Percentiles rank a stretch among this genome's conserved stretches.
These are phyloP conservation scores for Aspidiotus destructor DNA, from an alignment of 2,888 invertebrate genomes.

Conservation along the genomic window DNA sequence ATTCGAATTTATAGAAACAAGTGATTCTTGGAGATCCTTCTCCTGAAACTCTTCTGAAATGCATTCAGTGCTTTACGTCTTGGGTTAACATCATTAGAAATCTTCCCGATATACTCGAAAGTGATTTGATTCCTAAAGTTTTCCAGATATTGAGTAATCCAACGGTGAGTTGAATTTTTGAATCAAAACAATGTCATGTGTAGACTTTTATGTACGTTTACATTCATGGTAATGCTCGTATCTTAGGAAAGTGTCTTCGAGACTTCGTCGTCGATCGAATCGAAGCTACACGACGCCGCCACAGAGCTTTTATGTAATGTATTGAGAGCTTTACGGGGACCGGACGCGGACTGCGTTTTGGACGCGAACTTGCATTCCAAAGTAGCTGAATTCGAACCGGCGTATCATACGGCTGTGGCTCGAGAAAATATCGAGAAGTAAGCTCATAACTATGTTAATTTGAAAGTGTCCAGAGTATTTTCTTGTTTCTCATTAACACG, in stretches of 20 bases:
- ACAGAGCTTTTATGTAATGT: constrained; percentile 22
- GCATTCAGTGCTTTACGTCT: constrained; percentile 34
- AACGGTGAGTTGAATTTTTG: constrained; percentile 12
- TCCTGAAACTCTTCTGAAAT: constrained; percentile 22
- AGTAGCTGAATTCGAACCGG: constrained; percentile 19
- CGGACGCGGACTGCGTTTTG: constrained; percentile 7
- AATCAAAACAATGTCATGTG: too few relatives aligned
- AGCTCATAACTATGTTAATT: background rate
- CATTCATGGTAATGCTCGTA: too few relatives aligned
- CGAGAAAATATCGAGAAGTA: constrained; percentile 22
- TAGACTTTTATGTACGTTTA: too few relatives aligned
- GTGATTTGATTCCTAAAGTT: constrained; percentile 31
- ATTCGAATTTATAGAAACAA: constrained; percentile 4
- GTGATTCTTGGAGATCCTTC: constrained; percentile 14
- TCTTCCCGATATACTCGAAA: constrained; percentile 29
- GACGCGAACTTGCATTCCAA: constrained; percentile 10
- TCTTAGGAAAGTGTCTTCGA: constrained; percentile 9
- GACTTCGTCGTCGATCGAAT: constrained; percentile 8
- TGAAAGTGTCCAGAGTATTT: background rate
- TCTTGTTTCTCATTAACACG: constrained; percentile 1
- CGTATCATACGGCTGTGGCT: constrained; percentile 25
- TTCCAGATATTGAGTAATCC: constrained; percentile 32
- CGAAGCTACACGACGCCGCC: constrained; percentile 28
- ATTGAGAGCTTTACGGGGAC: constrained; percentile 6
- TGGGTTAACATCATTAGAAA: constrained; percentile 33